A percentile compares a stretch with the other conserved stretches of the same genome.
Evolutionary conservation across 2,797 vertebrate species (phyloP).

Genomic region (Perodicticus potto): DNA sequence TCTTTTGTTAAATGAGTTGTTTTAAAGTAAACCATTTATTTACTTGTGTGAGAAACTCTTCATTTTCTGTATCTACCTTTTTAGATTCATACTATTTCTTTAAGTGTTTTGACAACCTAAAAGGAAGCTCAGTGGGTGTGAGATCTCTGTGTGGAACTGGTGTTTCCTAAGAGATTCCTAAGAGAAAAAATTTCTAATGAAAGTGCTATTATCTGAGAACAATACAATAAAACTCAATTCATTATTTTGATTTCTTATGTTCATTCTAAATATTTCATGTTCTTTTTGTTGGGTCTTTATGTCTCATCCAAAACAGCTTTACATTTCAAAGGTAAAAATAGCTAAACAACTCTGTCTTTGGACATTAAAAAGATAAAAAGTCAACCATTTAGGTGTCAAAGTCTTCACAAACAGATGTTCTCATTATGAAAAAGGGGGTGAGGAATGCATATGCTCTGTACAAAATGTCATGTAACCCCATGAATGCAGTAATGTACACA

Average conservation of each 20-base stretch:
- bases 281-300: conserved; percentile 9
- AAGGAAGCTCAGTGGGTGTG: background rate
- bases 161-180: background rate
- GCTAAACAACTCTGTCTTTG: conserved; percentile 26
- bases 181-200: conserved; percentile 38
- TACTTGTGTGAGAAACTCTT: background rate
- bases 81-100: conserved; percentile 1
- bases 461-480: background rate
- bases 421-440: conserved; percentile 9
- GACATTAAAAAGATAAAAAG: background rate
- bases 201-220: conserved; percentile 43
- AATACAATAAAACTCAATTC: background rate
- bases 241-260: conserved; percentile 60
- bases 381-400: background rate
- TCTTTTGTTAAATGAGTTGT: background rate
- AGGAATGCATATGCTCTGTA: background rate
- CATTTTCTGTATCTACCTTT: background rate
- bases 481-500: too few species aligned
- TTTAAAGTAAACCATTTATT: background rate
- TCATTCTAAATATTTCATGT: conserved; percentile 27
- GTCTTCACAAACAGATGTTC: conserved; percentile 23
- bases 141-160: conserved; percentile 33
- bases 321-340: conserved; percentile 42
- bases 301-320: conserved; percentile 49
- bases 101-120: conserved; percentile 39